A percentile compares a stretch with the other conserved stretches of the same genome.
These are phyloP conservation scores for Nebria brevicollis DNA, from an alignment of 2,888 invertebrate species.

Conservation along the genomic window DNA sequence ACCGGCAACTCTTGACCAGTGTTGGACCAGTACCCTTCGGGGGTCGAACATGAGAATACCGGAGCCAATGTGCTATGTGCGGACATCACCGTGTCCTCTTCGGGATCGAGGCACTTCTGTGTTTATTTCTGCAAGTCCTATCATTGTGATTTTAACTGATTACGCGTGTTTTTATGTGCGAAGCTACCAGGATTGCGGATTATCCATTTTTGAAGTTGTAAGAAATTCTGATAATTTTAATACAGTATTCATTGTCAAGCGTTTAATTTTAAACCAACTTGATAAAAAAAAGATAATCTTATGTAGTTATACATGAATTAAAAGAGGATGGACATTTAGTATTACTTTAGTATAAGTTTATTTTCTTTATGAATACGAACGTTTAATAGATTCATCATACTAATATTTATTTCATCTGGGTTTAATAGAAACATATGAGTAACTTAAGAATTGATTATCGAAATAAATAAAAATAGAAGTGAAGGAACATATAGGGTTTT, in stretches of 20 bases:
- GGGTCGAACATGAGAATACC: constrained; percentile 28
- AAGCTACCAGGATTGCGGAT: not conserved
- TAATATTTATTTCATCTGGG: too few species aligned
- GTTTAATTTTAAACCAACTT: too few species aligned
- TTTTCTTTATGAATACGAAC: too few species aligned
- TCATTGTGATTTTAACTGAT: not conserved
- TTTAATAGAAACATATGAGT: not conserved
- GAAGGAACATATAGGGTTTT: constrained; percentile 3
- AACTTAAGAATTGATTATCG: not conserved
- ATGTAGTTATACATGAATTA: too few species aligned
- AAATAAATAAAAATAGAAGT: not conserved
- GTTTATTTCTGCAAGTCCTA: not conserved
- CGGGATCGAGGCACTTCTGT: not conserved
- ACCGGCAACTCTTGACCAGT: constrained; percentile 19
- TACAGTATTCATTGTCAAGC: too few species aligned
- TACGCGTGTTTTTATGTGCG: not conserved
- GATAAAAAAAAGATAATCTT: too few species aligned
- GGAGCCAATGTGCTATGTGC: constrained; percentile 61
- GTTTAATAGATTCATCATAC: too few species aligned
- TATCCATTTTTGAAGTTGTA: not conserved
- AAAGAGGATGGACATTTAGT: too few species aligned
- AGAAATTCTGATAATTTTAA: not conserved
- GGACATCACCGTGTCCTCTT: constrained; percentile 21
- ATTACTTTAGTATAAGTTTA: too few species aligned
- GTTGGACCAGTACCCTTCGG: constrained; percentile 26